These are phyloP conservation scores for Yponomeuta plumbellus DNA, from an alignment of 2,888 invertebrate genomes.

Conservation along the genomic window DNA sequence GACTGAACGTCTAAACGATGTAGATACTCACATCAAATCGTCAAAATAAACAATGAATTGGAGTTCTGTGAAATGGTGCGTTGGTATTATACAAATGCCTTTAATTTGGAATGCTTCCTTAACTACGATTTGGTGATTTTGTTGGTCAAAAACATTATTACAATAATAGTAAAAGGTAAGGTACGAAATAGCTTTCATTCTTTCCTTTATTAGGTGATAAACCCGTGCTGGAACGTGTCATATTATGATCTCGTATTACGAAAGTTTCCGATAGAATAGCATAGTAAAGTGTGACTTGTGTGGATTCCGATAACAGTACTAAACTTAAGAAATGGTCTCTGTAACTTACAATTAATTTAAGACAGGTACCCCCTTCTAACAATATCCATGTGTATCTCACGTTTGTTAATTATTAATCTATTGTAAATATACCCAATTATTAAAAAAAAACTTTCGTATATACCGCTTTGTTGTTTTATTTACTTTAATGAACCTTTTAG, in stretches of 20 bases:
- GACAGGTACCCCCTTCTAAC: constrained; percentile 46
- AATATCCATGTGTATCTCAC: constrained; percentile 70
- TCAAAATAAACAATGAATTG: too few species aligned
- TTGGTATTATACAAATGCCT: too few species aligned
- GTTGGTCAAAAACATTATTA: too few species aligned
- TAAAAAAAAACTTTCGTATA: constrained; percentile 71
- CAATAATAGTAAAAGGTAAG: too few species aligned
- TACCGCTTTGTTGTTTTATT: constrained; percentile 31
- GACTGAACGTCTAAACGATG: neutral
- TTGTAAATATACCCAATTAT: constrained; percentile 76
- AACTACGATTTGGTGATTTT: too few species aligned
- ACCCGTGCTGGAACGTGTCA: constrained; percentile 23
- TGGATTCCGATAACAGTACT: constrained; percentile 43
- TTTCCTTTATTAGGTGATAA: neutral
- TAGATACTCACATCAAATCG: too few species aligned
- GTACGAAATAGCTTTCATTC: too few species aligned
- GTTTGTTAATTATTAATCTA: constrained; percentile 73
- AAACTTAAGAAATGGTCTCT: neutral
- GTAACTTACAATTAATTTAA: neutral
- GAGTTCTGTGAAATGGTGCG: neutral
- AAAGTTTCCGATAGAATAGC: constrained; percentile 42
- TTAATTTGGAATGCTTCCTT: too few species aligned
- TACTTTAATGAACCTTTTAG: constrained; percentile 20
- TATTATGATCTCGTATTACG: constrained; percentile 35
- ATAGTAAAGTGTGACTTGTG: constrained; percentile 32